These are phyloP conservation scores for Pristionchus maxplancki DNA, from an alignment of 2,888 invertebrate genomes.

Conservation along the genomic window DNA sequence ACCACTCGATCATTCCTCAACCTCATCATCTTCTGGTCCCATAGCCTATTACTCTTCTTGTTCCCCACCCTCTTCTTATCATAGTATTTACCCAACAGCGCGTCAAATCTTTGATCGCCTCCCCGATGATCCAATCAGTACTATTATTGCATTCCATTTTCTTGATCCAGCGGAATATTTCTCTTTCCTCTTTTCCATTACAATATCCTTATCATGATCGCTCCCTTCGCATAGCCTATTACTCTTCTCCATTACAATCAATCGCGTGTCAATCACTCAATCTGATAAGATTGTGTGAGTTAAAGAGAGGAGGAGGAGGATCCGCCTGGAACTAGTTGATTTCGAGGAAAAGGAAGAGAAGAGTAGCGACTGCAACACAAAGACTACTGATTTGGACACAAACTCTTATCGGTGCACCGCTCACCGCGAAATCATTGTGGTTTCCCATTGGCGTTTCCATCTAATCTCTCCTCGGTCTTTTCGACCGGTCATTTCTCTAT, in stretches of 20 bases:
- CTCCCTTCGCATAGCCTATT: not conserved
- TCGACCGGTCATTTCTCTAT: not conserved
- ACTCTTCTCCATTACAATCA: conserved; percentile 25
- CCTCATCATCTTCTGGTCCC: not conserved
- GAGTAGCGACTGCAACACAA: no score
- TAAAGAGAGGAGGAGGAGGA: not conserved
- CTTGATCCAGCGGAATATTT: no score
- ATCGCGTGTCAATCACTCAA: conserved; percentile 17
- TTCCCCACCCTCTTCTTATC: not conserved
- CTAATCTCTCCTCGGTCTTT: no score
- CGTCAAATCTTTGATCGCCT: no score
- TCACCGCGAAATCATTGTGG: no score
- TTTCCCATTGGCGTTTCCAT: no score
- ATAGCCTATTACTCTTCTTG: not conserved
- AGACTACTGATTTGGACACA: no score
- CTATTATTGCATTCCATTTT: no score
- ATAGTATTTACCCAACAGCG: not conserved
- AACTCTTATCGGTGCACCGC: no score
- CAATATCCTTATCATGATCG: conserved; percentile 2
- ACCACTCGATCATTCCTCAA: not conserved
- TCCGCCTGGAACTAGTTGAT: not conserved
- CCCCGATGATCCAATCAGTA: no score
- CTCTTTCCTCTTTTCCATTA: not conserved
- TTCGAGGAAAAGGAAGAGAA: not conserved
- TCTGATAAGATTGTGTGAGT: conserved; percentile 22